phyloP scores from a whole-genome alignment of 2,888 invertebrate genomes.

The Nipponacmea schrenckii region DNA sequence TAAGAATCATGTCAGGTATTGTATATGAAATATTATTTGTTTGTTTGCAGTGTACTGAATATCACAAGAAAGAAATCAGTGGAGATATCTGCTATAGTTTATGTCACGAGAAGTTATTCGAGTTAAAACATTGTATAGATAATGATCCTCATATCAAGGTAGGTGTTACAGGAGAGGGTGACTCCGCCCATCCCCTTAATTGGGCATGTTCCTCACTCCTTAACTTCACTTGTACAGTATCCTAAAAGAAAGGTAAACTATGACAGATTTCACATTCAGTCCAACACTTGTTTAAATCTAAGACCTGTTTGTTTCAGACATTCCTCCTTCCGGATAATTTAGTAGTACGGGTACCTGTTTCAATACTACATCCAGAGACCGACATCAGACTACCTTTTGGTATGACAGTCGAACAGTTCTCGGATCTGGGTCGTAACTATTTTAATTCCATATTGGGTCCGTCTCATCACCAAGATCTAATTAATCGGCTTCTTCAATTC shows the following conservation, averaged over 20 bases:
- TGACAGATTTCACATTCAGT: too few species aligned
- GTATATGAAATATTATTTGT: neutral
- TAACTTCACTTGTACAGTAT: too few species aligned
- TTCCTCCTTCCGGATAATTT: neutral
- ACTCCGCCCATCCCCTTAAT: too few species aligned
- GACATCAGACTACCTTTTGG: neutral
- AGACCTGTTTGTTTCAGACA: neutral
- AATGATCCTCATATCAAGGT: neutral
- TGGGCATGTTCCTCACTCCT: too few species aligned
- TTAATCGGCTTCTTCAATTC: neutral
- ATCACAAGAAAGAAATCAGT: neutral
- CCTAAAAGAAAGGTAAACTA: too few species aligned
- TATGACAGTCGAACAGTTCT: neutral
- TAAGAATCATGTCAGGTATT: too few species aligned
- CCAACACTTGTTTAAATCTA: too few species aligned
- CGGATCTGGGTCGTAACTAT: neutral
- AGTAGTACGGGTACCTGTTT: neutral
- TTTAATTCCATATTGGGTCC: neutral
- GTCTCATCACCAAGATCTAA: neutral
- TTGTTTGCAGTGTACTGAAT: conserved; percentile 4
- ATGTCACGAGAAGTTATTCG: neutral
- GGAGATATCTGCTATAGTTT: neutral
- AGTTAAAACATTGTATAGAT: neutral
- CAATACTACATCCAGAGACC: neutral
- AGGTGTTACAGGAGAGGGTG: neutral